These are phyloP conservation scores for Carassius gibelio DNA, from an alignment of 2,113 vertebrate species.

Conservation along the genomic window DNA sequence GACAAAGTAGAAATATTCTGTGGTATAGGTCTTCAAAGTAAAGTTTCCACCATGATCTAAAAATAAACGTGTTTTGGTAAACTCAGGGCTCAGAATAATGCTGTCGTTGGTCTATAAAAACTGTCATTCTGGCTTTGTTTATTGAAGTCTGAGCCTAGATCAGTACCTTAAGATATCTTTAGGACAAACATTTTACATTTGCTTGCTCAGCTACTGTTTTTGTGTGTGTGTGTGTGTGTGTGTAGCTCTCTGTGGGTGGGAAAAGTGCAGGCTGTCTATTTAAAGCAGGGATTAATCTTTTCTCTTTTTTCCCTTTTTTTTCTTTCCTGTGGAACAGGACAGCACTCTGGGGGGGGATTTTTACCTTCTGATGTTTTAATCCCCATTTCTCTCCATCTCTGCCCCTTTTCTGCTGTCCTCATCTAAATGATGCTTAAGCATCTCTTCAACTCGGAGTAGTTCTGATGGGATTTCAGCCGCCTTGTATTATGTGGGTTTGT, in stretches of 20 bases:
- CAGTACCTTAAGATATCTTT: slow-evolving; percentile 6
- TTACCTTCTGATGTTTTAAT: slow-evolving; percentile 70
- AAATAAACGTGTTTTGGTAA: slow-evolving; percentile 14
- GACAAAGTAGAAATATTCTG: neutral
- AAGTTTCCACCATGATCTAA: neutral
- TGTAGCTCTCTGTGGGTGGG: slow-evolving; percentile 62
- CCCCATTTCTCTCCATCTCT: slow-evolving; percentile 59
- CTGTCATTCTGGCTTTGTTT: slow-evolving; percentile 14
- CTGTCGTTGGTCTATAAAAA: slow-evolving; percentile 12
- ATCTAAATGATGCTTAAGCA: slow-evolving; percentile 53
- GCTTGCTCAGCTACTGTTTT: neutral
- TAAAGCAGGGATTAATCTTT: slow-evolving; percentile 66
- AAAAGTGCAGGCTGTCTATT: slow-evolving; percentile 67
- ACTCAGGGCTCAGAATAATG: neutral
- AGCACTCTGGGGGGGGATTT: slow-evolving; percentile 62
- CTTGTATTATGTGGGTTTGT: slow-evolving; percentile 38
- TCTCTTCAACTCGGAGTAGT: slow-evolving; percentile 16
- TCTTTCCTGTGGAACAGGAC: slow-evolving; percentile 64
- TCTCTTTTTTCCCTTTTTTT: neutral
- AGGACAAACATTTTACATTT: neutral
- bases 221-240: slow-evolving; percentile 16
- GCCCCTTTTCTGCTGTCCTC: slow-evolving; percentile 45
- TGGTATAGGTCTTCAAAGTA: neutral
- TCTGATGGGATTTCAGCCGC: slow-evolving; percentile 9
- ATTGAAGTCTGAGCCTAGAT: neutral